Evolutionary conservation across 2,888 invertebrate species (phyloP), one percentile per base, ranked within the genome.

Genomic region (Argynnis bischoffii): DNA sequence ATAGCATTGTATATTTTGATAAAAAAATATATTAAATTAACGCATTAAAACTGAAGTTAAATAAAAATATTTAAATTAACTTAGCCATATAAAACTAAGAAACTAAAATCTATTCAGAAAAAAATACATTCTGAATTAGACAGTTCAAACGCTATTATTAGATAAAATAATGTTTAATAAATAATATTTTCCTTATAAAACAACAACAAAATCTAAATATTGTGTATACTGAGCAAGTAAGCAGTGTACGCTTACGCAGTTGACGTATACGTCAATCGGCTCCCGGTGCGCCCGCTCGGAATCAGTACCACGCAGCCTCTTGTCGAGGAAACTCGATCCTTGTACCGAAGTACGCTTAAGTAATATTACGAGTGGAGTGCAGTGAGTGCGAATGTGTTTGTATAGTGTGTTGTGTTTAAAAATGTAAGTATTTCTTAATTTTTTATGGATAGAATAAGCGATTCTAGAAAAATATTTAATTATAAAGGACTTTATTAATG

Each of bases 261-360:
- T 81, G 84, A 82, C 81, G 85, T 79, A 73, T 76, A 80, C 82
- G 82, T 86, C 84, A 83, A 77, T 77, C 75, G 78, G 80, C 79
- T 83, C 85, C 82, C 84, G 81, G 81, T 70, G 72, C 75, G 78
- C 78, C 76, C 78, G 77, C 71, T 72, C 72, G 78, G 75, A 78
- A 69, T 87, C 90, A 91, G 91, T 91, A 86, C 79, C 83, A 87
- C 83, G 80, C 91, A 90, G 91, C 88, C 87, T 89, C 89, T 88
- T 77, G 83, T 63, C 69, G 84, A 74, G 86, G 79, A 69, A 80
- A 76, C 85, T 81, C 80, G 81, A 80, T 74, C 70, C 69, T 64
- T 50, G n/a, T 11, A 41, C 35, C 59, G 60, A 61, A 54, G 16
- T 55, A 59, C 54, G 65, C 26, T n/a, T 16, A n/a, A 31, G 31